Evolutionary conservation across 35 echinoderm and acorn worm species (phyloP), one percentile per base, ranked within the genome.

Genomic region (Amphiura filiformis): DNA sequence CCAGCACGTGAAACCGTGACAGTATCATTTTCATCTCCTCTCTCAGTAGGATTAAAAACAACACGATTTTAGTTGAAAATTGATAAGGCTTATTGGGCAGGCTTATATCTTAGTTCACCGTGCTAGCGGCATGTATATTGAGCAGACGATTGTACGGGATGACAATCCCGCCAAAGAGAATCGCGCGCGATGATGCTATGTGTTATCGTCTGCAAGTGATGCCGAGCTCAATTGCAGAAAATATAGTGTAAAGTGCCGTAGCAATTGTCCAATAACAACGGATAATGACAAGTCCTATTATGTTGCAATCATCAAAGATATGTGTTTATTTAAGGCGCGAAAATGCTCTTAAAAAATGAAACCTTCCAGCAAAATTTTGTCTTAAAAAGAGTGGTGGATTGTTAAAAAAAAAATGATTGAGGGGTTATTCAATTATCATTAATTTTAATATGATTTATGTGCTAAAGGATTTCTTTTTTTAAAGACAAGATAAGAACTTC

Each of bases 391-490:
- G 61, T 70, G 26, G 11, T 3, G 28, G 28, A 15, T 70, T 70
- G 17, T 70, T 70, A 18, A 70, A 47, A 70, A 70, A 20, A 52
- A 52, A 70, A 70, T 70, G 61, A 70, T 70, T 70, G 4, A 18
- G 28, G 61, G 61, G 61, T 70, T 26, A 70, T 70, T 70, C 61
- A 70, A 70, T 70, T 26, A 70, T 70, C 61, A 70, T 70, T 11
- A 70, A 70, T 70, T 70, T 70, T 70, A n/a, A 70, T 70, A 26
- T 70, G 61, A 70, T 70, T 70, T 70, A 70, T 30, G 61, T 70
- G 26, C 61, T 70, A 70, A 70, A 70, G 28, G 17, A 70, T 70
- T 26, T 52, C 20, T 52, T 52, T 7, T 20, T 30, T 70, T 70
- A 70, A 23, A 70, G 61, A 70, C 7, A 18, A 70, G 26, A n/a